These are phyloP conservation scores for Elachura formosa DNA, from an alignment of 2,113 vertebrate species.

Conservation along the genomic window DNA sequence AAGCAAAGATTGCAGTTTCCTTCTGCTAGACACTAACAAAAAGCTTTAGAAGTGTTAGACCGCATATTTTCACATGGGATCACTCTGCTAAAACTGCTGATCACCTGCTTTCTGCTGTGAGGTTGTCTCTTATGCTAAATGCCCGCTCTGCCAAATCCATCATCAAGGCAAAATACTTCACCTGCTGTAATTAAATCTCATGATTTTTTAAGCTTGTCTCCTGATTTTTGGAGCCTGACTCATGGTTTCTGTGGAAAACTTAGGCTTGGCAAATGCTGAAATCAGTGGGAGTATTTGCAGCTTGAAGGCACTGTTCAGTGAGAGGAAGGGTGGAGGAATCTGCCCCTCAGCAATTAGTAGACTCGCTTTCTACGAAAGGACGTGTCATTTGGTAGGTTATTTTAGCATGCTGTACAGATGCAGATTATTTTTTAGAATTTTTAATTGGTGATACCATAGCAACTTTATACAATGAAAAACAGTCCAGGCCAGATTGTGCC, in stretches of 20 bases:
- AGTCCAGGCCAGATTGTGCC: conserved; percentile 62
- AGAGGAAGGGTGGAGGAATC: conserved; percentile 61
- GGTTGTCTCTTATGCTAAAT: background rate
- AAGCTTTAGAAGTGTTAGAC: conserved; percentile 28
- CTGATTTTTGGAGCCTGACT: conserved; percentile 56
- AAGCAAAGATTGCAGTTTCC: background rate
- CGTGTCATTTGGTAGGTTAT: conserved; percentile 65
- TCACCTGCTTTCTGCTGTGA: conserved; percentile 14
- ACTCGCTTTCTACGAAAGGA: conserved; percentile 65
- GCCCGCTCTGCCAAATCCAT: background rate
- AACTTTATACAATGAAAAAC: conserved; percentile 67
- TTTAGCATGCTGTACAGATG: conserved; percentile 68
- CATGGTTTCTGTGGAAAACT: conserved; percentile 60
- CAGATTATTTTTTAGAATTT: conserved; percentile 68
- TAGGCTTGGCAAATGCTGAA: conserved; percentile 53
- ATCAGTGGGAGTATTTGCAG: conserved; percentile 62
- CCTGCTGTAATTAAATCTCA: conserved; percentile 39
- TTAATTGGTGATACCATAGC: conserved; percentile 68
- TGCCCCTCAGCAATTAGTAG: conserved; percentile 67
- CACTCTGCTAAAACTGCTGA: background rate
- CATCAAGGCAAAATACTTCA: background rate
- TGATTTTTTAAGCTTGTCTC: conserved; percentile 49
- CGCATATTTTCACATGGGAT: background rate
- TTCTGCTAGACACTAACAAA: background rate
- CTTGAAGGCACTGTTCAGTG: conserved; percentile 55